Evolutionary conservation across 2,113 vertebrate genomes (phyloP).

Genomic region (Crotalus tigris): DNA sequence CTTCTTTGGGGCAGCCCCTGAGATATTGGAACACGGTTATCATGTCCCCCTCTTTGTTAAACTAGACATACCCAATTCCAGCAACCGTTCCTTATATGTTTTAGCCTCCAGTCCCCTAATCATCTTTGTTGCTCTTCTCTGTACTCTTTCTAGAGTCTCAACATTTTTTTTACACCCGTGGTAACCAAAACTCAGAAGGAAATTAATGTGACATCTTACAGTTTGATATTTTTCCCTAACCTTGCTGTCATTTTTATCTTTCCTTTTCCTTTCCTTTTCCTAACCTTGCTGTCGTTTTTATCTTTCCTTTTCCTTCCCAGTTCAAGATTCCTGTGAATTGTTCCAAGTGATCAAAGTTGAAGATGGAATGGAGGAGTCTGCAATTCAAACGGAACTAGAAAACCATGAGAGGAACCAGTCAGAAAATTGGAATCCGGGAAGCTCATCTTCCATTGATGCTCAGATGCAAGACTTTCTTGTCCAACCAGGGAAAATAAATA

Average conservation of each 20-base stretch:
- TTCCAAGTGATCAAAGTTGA: neutral
- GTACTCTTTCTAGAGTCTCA: no score
- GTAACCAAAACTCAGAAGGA: neutral
- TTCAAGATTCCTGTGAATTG: neutral
- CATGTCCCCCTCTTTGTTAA: no score
- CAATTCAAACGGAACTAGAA: neutral
- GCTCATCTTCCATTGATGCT: neutral
- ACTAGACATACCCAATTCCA: no score
- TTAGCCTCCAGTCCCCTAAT: no score
- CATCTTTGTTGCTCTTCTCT: no score
- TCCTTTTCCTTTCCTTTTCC: no score
- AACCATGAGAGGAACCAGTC: neutral
- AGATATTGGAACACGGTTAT: no score
- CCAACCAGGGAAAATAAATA: neutral
- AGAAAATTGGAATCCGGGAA: neutral
- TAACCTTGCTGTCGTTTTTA: neutral
- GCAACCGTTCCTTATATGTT: no score
- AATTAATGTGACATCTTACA: neutral
- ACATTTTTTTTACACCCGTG: no score
- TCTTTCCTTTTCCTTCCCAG: neutral
- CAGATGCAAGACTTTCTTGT: neutral
- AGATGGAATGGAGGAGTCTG: neutral
- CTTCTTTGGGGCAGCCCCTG: no score
- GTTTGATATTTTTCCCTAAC: neutral
- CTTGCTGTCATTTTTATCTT: neutral